Evolutionary conservation across 2,797 vertebrate genomes (phyloP).

Genomic region (Paguma larvata): DNA sequence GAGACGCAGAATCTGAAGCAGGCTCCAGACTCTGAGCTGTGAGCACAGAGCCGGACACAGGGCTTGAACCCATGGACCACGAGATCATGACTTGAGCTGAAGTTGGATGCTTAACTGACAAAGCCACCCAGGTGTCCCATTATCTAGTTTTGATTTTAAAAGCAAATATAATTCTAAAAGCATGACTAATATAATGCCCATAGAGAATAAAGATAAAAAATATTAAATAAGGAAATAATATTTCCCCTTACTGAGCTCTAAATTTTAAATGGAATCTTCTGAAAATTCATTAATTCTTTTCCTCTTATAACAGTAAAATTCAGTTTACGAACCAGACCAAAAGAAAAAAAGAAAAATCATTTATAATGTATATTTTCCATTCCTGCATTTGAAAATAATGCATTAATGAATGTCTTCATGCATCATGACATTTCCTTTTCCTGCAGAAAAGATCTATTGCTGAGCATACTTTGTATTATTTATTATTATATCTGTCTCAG

Average conservation of each 20-base stretch:
- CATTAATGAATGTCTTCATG: neutral
- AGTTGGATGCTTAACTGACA: too few species aligned
- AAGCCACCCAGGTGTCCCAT: too few species aligned
- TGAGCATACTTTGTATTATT: neutral
- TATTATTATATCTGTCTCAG: neutral
- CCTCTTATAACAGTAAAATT: neutral
- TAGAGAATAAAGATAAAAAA: neutral
- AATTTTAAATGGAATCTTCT: neutral
- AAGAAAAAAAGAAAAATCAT: neutral
- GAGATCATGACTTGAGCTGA: too few species aligned
- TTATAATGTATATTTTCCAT: neutral
- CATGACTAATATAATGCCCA: neutral
- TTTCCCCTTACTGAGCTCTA: neutral
- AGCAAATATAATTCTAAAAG: neutral
- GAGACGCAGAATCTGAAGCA: too few species aligned
- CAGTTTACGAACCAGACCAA: neutral
- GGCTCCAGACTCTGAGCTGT: too few species aligned
- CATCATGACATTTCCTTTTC: too few species aligned
- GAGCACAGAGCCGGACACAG: too few species aligned
- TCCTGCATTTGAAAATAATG: neutral
- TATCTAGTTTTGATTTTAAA: neutral
- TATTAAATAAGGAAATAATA: neutral
- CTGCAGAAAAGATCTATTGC: neutral
- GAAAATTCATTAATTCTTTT: neutral
- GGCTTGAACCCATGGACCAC: too few species aligned